Percentiles rank a stretch among this genome's conserved stretches.
Conservation (phyloP, 2,113 vertebrate species). For the Catharus fuscescens region DNA sequence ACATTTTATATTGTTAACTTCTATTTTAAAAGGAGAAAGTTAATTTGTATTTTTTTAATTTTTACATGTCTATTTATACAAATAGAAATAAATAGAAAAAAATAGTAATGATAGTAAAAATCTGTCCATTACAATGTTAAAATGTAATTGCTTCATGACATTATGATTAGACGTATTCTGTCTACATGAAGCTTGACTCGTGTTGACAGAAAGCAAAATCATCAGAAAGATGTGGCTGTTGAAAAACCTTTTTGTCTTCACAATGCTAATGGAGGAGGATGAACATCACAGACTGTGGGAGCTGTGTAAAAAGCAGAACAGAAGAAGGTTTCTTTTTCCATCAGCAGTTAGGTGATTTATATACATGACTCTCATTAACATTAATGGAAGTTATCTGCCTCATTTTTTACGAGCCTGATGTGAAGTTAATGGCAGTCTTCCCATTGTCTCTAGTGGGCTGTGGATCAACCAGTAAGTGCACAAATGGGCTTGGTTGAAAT, state of each 20-base stretch:
- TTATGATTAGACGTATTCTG: not conserved
- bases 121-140: not conserved
- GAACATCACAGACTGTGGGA: not conserved
- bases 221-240: not conserved
- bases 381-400: slow-evolving; percentile 60
- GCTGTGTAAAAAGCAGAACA: not conserved
- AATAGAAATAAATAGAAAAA: not conserved
- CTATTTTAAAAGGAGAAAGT: not conserved
- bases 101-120: not conserved
- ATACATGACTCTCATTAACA: slow-evolving; percentile 57
- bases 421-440: slow-evolving; percentile 58
- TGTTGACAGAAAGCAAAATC: not conserved
- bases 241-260: not conserved
- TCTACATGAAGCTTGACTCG: not conserved
- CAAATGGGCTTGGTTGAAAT: slow-evolving; percentile 56
- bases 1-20: not conserved
- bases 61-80: not conserved
- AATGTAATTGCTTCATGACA: not conserved
- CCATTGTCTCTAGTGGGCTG: slow-evolving; percentile 58
- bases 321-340: not conserved
- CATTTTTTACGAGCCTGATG: slow-evolving; percentile 61
- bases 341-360: slow-evolving; percentile 39
- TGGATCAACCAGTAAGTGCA: slow-evolving; percentile 59
- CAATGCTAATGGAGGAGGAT: not conserved
- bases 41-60: not conserved